A percentile compares a stretch with the other conserved stretches of the same genome.
These are phyloP conservation scores for Bucorvus abyssinicus DNA, from an alignment of 2,797 vertebrate species.

Conservation along the genomic window DNA sequence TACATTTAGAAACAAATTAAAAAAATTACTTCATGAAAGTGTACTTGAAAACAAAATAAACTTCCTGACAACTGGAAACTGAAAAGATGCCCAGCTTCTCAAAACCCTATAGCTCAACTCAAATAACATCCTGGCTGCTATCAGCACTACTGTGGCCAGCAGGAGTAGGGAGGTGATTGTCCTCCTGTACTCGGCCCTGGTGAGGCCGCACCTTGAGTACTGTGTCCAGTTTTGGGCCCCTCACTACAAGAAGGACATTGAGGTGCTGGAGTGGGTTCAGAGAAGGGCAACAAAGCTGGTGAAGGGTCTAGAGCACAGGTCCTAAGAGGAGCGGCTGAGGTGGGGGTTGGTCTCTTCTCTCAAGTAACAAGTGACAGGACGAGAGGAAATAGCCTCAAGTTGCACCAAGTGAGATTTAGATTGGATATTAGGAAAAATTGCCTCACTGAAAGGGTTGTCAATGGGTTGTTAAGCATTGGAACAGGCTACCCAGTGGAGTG, in stretches of 20 bases:
- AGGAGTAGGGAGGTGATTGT: not conserved
- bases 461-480: not conserved
- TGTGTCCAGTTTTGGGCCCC: not conserved
- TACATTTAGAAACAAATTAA: not conserved
- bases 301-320: not conserved
- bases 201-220: not conserved
- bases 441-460: not conserved
- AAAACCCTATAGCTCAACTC: not conserved
- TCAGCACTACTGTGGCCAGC: not conserved
- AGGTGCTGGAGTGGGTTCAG: not conserved
- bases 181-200: accelerated
- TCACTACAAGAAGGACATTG: not conserved
- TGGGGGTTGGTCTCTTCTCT: not conserved
- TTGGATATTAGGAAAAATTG: not conserved
- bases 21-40: not conserved
- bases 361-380: not conserved
- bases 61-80: not conserved
- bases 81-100: not conserved
- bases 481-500: not conserved
- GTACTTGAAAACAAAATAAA: not conserved
- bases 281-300: not conserved
- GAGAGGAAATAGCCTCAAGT: not conserved
- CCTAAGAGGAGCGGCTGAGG: not conserved
- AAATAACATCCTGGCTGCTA: not conserved
- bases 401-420: not conserved